Percentiles rank a stretch among this genome's conserved stretches.
Conservation (phyloP, 2,888 invertebrate genomes). For the Magallana nippona region DNA sequence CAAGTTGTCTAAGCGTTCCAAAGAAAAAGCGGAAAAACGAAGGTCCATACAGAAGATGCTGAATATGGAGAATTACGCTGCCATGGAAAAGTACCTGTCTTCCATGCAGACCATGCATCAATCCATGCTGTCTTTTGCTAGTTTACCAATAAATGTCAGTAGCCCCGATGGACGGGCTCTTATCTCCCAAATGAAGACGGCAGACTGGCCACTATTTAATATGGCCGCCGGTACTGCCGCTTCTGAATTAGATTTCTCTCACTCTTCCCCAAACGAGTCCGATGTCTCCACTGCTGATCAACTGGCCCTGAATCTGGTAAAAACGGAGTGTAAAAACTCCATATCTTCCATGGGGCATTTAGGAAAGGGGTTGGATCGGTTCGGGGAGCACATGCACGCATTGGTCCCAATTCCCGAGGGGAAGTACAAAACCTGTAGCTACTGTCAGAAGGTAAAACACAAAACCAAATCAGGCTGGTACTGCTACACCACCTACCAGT, state of each 20-base stretch:
- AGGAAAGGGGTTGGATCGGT: constrained; percentile 1
- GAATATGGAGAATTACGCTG: constrained; percentile 24
- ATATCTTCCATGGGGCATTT: not conserved
- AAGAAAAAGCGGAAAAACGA: constrained; percentile 19
- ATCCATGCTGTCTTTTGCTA: constrained; percentile 5
- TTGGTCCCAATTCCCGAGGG: constrained; percentile 13
- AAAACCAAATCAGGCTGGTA: constrained; percentile 45
- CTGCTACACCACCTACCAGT: constrained; percentile 43
- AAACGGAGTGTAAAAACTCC: constrained; percentile 16
- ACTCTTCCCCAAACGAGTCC: not conserved
- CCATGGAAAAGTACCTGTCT: constrained; percentile 18
- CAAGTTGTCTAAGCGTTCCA: constrained; percentile 23
- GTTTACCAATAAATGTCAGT: not conserved
- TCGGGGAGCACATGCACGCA: constrained; percentile 15
- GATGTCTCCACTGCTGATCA: constrained; percentile 16
- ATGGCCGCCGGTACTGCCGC: not conserved
- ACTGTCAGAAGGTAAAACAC: constrained; percentile 33
- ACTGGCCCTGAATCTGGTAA: constrained; percentile 17
- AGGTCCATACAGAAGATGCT: constrained; percentile 15
- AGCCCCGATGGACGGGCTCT: not conserved
- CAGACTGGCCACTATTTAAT: constrained; percentile 19
- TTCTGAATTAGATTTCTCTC: constrained; percentile 10
- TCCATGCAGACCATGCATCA: constrained; percentile 17
- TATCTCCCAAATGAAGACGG: not conserved
- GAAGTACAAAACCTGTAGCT: constrained; percentile 31